Evolutionary conservation across 2,888 invertebrate genomes (phyloP).

Genomic region (Nesidiocoris tenuis): DNA sequence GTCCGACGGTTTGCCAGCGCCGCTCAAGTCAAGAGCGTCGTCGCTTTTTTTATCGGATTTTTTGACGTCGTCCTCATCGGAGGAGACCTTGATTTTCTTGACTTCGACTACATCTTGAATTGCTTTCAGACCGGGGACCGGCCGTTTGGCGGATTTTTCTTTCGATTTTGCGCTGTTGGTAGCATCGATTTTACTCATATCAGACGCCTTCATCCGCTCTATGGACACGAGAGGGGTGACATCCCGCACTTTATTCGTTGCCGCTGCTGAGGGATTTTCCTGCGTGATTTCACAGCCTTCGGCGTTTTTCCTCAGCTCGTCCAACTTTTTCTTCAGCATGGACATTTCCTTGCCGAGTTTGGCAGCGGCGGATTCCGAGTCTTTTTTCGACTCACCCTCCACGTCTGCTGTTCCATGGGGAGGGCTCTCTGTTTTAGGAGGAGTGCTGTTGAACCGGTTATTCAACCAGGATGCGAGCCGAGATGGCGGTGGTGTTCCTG

Average conservation of each 20-base stretch:
- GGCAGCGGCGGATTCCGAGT: constrained; percentile 18
- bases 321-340: constrained; percentile 49
- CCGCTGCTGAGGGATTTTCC: constrained; percentile 47
- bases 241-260: constrained; percentile 49
- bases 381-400: not conserved
- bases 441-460: constrained; percentile 43
- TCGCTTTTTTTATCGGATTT: constrained; percentile 35
- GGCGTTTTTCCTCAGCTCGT: constrained; percentile 44
- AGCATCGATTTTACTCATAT: constrained; percentile 44
- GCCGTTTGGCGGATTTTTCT: constrained; percentile 43
- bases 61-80: constrained; percentile 45
- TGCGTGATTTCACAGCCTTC: constrained; percentile 47
- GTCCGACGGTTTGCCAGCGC: constrained; percentile 34
- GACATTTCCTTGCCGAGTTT: constrained; percentile 45
- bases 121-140: constrained; percentile 48
- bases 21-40: constrained; percentile 45
- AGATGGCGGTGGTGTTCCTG: constrained; percentile 28
- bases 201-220: constrained; percentile 49
- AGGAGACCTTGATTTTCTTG: constrained; percentile 42
- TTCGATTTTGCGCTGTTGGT: constrained; percentile 41
- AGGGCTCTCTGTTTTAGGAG: constrained; percentile 4
- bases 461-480: constrained; percentile 48
- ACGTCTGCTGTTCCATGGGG: not conserved
- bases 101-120: constrained; percentile 47
- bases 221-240: constrained; percentile 51